Conservation (phyloP, 1,140 invertebrate genomes). For the Conopomorpha cramerella region DNA sequence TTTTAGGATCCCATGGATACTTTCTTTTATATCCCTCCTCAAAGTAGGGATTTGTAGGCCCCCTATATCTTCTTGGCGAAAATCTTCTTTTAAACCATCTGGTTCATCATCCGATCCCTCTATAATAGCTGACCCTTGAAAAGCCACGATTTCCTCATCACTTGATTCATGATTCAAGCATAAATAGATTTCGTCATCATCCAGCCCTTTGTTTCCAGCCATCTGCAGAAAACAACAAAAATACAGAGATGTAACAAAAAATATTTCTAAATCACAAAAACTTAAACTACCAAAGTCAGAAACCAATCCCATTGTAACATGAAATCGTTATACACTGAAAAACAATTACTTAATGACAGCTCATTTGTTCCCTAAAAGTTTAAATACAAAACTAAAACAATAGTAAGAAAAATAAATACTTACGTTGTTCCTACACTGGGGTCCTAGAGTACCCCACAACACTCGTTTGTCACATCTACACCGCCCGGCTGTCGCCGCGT, state of each 20-base stretch:
- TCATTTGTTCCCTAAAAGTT: background rate
- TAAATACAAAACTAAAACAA: background rate
- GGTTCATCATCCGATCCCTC: background rate
- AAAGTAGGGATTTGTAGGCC: background rate
- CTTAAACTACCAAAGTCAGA: too few species aligned
- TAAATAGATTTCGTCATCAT: background rate
- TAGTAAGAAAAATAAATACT: background rate
- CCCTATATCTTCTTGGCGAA: background rate
- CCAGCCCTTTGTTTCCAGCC: background rate
- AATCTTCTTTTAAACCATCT: background rate
- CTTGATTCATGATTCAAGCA: background rate
- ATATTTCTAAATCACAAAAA: background rate
- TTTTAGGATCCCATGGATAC: background rate
- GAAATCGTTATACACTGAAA: too few species aligned
- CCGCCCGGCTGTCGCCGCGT: background rate
- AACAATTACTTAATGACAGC: background rate
- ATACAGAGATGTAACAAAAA: background rate
- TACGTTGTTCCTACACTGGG: background rate
- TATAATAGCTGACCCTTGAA: background rate
- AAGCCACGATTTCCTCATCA: background rate
- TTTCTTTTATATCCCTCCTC: background rate
- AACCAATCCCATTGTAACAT: background rate
- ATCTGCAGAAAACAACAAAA: background rate
- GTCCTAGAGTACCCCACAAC: background rate
- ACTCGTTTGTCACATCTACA: background rate